Percentiles rank a stretch among this genome's conserved stretches.
Evolutionary conservation across 2,888 invertebrate genomes (phyloP).

Genomic region (Polydrusus cervinus): DNA sequence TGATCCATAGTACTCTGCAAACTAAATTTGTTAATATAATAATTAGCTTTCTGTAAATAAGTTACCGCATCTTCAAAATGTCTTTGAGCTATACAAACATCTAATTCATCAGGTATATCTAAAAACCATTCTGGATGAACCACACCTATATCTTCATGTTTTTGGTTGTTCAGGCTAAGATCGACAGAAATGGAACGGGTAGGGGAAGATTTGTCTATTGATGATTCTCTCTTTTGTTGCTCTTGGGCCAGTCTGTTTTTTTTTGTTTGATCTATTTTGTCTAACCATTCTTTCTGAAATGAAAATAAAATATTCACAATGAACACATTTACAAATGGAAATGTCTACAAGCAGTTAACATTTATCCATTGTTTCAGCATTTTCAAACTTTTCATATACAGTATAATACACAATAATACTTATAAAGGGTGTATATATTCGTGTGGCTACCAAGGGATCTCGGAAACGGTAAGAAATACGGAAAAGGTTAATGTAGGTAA

Average conservation of each 20-base stretch:
- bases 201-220: conserved; percentile 70
- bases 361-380: background rate
- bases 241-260: conserved; percentile 83
- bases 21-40: conserved; percentile 71
- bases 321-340: background rate
- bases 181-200: conserved; percentile 71
- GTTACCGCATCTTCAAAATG: conserved; percentile 95
- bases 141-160: conserved; percentile 66
- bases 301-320: too few species aligned
- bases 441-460: too few species aligned
- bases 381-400: background rate
- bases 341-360: too few species aligned
- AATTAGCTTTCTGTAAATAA: conserved; percentile 81
- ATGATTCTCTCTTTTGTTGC: conserved; percentile 71
- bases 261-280: conserved; percentile 92
- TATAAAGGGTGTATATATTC: too few species aligned
- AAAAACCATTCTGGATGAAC: conserved; percentile 88
- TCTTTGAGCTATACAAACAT: conserved; percentile 95
- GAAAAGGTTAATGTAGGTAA: too few species aligned
- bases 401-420: too few species aligned
- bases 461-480: too few species aligned
- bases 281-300: conserved; percentile 90
- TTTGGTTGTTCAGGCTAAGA: conserved; percentile 69
- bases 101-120: conserved; percentile 94
- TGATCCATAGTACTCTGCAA: conserved; percentile 67